Evolutionary conservation across 2,888 invertebrate species (phyloP).

Genomic region (Beris chalybata): DNA sequence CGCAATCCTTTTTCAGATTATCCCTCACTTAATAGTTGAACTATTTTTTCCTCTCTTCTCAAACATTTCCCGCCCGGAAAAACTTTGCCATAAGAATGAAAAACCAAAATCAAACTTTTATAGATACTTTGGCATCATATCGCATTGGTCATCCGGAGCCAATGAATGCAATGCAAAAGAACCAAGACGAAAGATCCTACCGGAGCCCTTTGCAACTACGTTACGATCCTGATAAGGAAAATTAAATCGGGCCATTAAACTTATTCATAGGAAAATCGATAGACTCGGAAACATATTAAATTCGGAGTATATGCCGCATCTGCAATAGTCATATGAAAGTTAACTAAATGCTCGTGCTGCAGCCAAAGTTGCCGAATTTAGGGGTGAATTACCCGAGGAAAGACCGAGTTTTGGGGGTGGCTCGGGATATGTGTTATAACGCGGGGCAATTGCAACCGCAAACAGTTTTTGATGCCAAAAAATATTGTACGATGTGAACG

Average conservation of each 20-base stretch:
- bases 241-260: conserved; percentile 32
- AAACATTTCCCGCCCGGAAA: not conserved
- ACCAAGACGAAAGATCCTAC: too few relatives aligned
- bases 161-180: conserved; percentile 2
- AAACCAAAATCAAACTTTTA: conserved; percentile 18
- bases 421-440: not conserved
- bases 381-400: conserved; percentile 4
- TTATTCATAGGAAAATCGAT: conserved; percentile 33
- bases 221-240: conserved; percentile 19
- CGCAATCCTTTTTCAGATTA: not conserved
- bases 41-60: conserved; percentile 14
- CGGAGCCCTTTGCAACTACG: too few relatives aligned
- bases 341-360: conserved; percentile 28
- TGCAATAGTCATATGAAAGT: conserved; percentile 32
- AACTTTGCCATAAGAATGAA: conserved; percentile 24
- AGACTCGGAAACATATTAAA: conserved; percentile 31
- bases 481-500: conserved; percentile 22
- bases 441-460: conserved; percentile 30
- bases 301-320: conserved; percentile 25
- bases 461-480: conserved; percentile 31
- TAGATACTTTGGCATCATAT: conserved; percentile 27
- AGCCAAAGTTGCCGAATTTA: conserved; percentile 25
- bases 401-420: conserved; percentile 11
- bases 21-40: conserved; percentile 24
- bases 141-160: conserved; percentile 25